Base-by-base conservation (phyloP, 2,888 invertebrate genomes). In the Odontomyia ornata region DNA sequence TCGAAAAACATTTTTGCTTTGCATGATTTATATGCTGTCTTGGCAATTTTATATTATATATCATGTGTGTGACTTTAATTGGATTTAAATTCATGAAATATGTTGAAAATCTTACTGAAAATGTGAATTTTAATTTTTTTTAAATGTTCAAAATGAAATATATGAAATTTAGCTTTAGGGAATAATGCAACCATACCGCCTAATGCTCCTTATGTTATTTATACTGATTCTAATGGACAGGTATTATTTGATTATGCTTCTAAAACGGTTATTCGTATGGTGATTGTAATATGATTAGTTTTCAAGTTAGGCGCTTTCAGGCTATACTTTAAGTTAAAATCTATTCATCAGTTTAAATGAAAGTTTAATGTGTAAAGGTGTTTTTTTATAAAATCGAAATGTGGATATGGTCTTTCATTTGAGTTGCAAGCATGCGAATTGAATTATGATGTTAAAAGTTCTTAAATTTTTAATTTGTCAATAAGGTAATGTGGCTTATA, bases 211-310 rank as follows among this genome's bases (percentile, higher is more conserved):
- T 95, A 93, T 91, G 95, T 96, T 91, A 93, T 93, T 91, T 96
- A 96, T 93, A 95, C 95, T 90, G 96, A 96, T 91, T 93, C 94
- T 89, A 93, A 94, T 91, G 95, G 95, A 92, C 95, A 96, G 96
- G 96, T 96, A 95, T 46, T 30, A 30, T 36, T 25, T 75, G 9
- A 15, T 75, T 75, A 27, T 43, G 43, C 36, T 75, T 65, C 15
- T 15, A 52, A 15, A 9, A 52, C 7, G 15, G 7, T 52, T 52
- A 52, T 52, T 36, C 36, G 9, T 36, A 36, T 36, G 36, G 36
- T 36, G 36, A 36, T 5, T 36, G 21, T 52, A 52, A 52, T 52
- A 4, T 52, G 52, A 52, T 52, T 52, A 21, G 2, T 60, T 11
- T 60, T 18, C 60, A 60, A 25, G 23, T 11, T 60, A 36, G 36